Base-by-base conservation (phyloP, 2,888 invertebrate species). In the Cerceris rybyensis region DNA sequence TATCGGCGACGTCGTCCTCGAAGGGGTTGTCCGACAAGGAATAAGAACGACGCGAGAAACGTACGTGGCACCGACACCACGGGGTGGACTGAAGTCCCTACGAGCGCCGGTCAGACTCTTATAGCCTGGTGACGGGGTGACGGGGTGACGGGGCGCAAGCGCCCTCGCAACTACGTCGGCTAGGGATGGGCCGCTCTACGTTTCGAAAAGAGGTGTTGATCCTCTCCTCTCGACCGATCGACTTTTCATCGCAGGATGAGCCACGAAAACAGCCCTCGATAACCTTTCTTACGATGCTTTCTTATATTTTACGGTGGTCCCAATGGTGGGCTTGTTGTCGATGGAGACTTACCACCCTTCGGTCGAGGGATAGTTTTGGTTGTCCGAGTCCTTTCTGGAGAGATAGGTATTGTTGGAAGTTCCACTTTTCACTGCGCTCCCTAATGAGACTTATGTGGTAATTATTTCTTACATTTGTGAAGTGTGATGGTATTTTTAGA, bases 21-120 rank as follows among this genome's bases (percentile, higher is more conserved):
- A 59, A 71, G 46, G 39, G 42, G 52, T 46, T 1, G 61, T 49
- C 43, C 17, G 71, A 61, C 54, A 9, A 49, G 28, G 28, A 43
- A 41, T 11, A 46, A 43, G 43, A 28, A 14, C 42, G 17, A 46
- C 7, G 55, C 54, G 43, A 43, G 66, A 64, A 55, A 69, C 52
- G 60, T 60, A 76, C 80, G 76, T 83, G 77, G 74, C 84, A 77
- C 84, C 86, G 83, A 75, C 75, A 87, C 83, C 82, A 86, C 88
- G 89, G 88, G 88, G 86, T 86, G 80, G 86, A 90, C 90, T 90
- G 86, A 83, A 88, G 80, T 80, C 72, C 72, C 81, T 79, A 77
- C 80, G 80, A 83, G 69, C 80, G 80, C 78, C 75, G 79, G 68
- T 72, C 69, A 54, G 75, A 65, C 76, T 84, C 83, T 88, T 88